Percentiles rank a stretch among this genome's conserved stretches.
Conservation (phyloP, 2,113 vertebrate genomes). For the Perca fluviatilis region DNA sequence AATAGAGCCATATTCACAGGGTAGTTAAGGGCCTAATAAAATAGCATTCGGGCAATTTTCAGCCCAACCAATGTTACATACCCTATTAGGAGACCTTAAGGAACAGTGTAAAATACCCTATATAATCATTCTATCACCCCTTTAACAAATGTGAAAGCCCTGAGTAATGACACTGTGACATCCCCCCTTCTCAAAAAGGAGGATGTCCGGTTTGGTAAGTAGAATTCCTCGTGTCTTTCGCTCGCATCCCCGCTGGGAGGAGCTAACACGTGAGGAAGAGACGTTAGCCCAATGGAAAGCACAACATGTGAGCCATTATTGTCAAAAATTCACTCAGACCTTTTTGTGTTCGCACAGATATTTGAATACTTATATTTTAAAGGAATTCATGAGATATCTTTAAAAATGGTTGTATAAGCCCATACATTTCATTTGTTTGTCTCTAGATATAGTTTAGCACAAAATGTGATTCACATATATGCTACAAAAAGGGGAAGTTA, state of each 20-base stretch:
- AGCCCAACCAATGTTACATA: too few species aligned
- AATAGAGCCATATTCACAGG: too few species aligned
- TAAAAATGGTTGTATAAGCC: not conserved
- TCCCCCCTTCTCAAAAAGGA: too few species aligned
- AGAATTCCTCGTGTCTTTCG: not conserved
- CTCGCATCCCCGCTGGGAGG: not conserved
- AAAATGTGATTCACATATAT: not conserved
- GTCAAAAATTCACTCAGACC: not conserved
- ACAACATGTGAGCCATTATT: not conserved
- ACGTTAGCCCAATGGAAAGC: too few species aligned
- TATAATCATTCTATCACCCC: too few species aligned
- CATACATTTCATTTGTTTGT: not conserved
- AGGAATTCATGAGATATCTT: not conserved
- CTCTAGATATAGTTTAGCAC: not conserved
- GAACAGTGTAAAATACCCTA: too few species aligned
- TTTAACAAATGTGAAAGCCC: too few species aligned
- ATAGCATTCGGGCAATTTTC: too few species aligned
- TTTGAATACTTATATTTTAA: not conserved
- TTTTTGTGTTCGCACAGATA: not conserved
- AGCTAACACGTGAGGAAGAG: not conserved
- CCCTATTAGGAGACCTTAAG: too few species aligned
- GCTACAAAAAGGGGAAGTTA: not conserved
- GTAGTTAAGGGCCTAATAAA: too few species aligned
- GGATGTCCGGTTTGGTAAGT: too few species aligned
- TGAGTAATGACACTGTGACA: too few species aligned